A percentile compares a stretch with the other conserved stretches of the same genome.
phyloP scores from a whole-genome alignment of 2,888 invertebrate species.

The Chaetogeoica ovagalla region DNA sequence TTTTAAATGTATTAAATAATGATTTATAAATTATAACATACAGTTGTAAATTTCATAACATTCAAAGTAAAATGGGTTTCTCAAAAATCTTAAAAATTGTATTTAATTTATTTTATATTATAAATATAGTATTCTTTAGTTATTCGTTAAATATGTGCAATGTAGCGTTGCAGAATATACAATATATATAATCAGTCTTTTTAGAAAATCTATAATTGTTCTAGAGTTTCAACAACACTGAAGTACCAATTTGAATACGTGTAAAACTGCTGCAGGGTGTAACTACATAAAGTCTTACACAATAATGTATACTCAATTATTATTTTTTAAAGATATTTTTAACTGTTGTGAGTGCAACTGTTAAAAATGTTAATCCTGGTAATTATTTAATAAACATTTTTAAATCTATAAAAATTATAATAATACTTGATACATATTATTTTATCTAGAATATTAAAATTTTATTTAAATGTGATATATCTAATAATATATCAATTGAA shows the following conservation, averaged over 20 bases:
- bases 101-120: not conserved
- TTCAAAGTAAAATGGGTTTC: not conserved
- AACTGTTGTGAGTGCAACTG: constrained; percentile 5
- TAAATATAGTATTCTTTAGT: constrained; percentile 15
- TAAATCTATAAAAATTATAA: too few relatives aligned
- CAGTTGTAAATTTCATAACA: constrained; percentile 8
- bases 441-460: constrained; percentile 13
- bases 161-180: not conserved
- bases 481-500: not conserved
- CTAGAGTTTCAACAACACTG: not conserved
- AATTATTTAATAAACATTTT: constrained; percentile 15
- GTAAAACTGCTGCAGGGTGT: constrained; percentile 11
- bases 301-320: not conserved
- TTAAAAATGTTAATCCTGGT: constrained; percentile 24
- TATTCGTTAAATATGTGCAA: constrained; percentile 20
- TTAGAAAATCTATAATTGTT: constrained; percentile 2
- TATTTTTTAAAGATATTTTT: constrained; percentile 12
- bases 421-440: not conserved
- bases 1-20: not conserved
- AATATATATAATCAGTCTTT: not conserved
- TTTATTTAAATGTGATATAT: constrained; percentile 19
- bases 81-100: not conserved
- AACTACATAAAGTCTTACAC: not conserved
- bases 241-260: not conserved
- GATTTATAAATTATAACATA: not conserved